A percentile compares a stretch with the other conserved stretches of the same genome.
These are phyloP conservation scores for Pristionchus pacificus DNA, from an alignment of 1,140 invertebrate genomes.

Conservation along the genomic window DNA sequence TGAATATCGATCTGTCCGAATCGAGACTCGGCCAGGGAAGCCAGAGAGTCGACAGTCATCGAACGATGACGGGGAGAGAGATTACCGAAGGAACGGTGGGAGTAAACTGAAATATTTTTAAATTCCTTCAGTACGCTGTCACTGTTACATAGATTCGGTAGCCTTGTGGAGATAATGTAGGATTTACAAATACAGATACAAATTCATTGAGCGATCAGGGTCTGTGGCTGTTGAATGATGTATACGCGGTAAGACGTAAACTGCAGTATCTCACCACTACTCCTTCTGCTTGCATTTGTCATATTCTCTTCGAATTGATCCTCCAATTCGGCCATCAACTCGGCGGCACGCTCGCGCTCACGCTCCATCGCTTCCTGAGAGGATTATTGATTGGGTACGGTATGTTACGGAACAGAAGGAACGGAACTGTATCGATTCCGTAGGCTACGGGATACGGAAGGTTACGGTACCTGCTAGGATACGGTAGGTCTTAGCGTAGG, in stretches of 20 bases:
- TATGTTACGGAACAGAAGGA: too few relatives aligned
- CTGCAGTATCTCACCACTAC: neutral
- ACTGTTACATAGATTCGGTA: neutral
- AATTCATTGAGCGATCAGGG: neutral
- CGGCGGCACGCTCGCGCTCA: neutral
- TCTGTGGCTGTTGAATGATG: neutral
- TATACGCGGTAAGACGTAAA: too few relatives aligned
- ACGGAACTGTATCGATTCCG: too few relatives aligned
- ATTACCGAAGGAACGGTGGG: neutral
- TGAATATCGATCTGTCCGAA: conserved; percentile 29
- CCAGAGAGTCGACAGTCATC: conserved; percentile 24
- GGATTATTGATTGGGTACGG: too few relatives aligned
- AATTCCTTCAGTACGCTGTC: too few relatives aligned
- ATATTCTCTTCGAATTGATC: neutral
- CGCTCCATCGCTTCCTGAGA: too few relatives aligned
- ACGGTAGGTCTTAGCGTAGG: too few relatives aligned
- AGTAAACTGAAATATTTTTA: too few relatives aligned
- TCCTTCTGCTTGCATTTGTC: neutral
- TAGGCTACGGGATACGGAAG: too few relatives aligned
- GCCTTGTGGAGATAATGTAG: neutral
- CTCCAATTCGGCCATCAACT: neutral
- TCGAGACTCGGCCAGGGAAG: conserved; percentile 22
- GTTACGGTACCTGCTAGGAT: too few relatives aligned
- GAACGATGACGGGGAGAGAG: conserved; percentile 14
- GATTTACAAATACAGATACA: neutral